Evolutionary conservation across 2,113 vertebrate species (phyloP).

Genomic region (Rissa tridactyla): DNA sequence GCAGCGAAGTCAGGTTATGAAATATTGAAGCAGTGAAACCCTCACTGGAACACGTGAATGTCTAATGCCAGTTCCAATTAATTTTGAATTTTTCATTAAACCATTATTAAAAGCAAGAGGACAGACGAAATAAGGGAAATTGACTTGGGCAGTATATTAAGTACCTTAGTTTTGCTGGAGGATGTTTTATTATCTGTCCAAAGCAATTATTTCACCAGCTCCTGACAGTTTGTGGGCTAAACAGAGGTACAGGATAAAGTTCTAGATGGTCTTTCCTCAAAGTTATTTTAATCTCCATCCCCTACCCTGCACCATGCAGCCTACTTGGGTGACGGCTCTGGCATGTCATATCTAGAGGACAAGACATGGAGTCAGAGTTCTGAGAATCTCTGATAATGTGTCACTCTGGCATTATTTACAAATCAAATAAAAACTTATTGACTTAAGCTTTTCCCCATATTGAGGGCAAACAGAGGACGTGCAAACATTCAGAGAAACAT

Average conservation of each 20-base stretch:
- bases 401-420: slow-evolving; percentile 37
- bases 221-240: not conserved
- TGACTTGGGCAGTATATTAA: slow-evolving; percentile 56
- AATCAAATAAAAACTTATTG: slow-evolving; percentile 38
- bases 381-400: not conserved
- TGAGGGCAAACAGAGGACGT: slow-evolving; percentile 36
- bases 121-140: slow-evolving; percentile 52
- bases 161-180: slow-evolving; percentile 50
- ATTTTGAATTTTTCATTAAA: slow-evolving; percentile 71
- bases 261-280: not conserved
- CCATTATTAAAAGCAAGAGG: slow-evolving; percentile 64
- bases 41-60: not conserved
- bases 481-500: slow-evolving; percentile 1
- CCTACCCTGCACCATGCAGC: not conserved
- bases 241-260: not conserved
- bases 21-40: slow-evolving; percentile 44
- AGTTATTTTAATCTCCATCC: not conserved
- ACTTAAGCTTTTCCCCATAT: slow-evolving; percentile 10
- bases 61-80: slow-evolving; percentile 66
- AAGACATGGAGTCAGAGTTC: not conserved
- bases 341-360: not conserved
- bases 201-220: slow-evolving; percentile 44
- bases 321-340: not conserved
- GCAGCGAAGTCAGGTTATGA: slow-evolving; percentile 4
- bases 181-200: slow-evolving; percentile 56